Base-by-base conservation (phyloP, 2,888 invertebrate species). In the Acronicta alni region DNA sequence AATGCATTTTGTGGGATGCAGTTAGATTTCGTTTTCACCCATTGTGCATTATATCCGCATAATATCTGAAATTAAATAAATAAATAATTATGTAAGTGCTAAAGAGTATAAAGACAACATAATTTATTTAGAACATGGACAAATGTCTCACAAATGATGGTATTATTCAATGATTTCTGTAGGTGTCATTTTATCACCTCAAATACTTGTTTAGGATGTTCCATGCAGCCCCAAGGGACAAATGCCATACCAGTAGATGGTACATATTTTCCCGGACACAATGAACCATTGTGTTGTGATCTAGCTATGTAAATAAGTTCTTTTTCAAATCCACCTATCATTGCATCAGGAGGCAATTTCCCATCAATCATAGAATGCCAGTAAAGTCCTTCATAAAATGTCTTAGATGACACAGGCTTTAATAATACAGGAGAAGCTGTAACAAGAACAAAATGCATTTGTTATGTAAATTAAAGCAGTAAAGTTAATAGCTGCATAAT, bases 241-340 rank as follows among this genome's bases (percentile, higher is more conserved):
- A 96, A 97, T 74, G 95, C 95, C 2, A 95, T 94, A 10, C 95
- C 95, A 81, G 96, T 96, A 16, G 96, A 95, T 17, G 96, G 95
- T 53, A 96, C 92, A 64, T 96, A 93, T 89, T 97, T 97, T 30
- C 97, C 98, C 58, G 97, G 97, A 76, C 97, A 95, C n/a, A 97
- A 84, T 23, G 95, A 96, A 37, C 96, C 96, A 74, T 96, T 96
- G 82, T 97, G 97, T 35, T 89, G 86, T 7, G 96, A 96, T 72
- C 97, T 94, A 18, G 96, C 95, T 9, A 97, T 95, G 79, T 95
- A 96, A 17, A 96, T 81, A 2, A 95, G 92, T 77, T 95, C 96
- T 58, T 93, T 92, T 79, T 96, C 96, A 75, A 94, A 95, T 17
- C 95, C 96, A 42, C 96, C 96, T 52, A 96, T 95, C 48, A 97